These are phyloP conservation scores for Leptoclinus maculatus DNA, from an alignment of 2,797 vertebrate species.

Conservation along the genomic window DNA sequence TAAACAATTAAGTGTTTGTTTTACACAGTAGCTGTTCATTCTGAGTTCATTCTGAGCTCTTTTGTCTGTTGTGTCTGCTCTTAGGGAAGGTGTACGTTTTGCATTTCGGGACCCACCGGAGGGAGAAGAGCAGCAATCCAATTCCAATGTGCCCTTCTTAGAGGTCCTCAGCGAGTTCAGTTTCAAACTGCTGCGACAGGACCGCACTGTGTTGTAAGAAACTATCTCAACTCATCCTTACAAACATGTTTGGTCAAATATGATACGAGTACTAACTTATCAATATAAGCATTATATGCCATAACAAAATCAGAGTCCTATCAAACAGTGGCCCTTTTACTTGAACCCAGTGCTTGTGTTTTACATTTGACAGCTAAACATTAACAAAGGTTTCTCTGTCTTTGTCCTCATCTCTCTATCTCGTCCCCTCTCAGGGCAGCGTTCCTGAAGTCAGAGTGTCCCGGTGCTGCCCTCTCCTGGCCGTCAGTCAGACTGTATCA, in stretches of 20 bases:
- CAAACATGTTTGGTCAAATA: background rate
- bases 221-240: background rate
- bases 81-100: slow-evolving; percentile 90
- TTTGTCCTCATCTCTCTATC: slow-evolving; percentile 49
- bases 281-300: background rate
- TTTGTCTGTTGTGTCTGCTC: slow-evolving; percentile 13
- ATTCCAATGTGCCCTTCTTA: slow-evolving; percentile 87
- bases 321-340: background rate
- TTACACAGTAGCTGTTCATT: background rate
- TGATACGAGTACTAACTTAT: background rate
- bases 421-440: slow-evolving; percentile 51
- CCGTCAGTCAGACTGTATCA: slow-evolving; percentile 68
- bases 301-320: background rate
- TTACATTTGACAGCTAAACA: background rate
- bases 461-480: slow-evolving; percentile 76
- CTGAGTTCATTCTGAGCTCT: background rate
- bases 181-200: slow-evolving; percentile 86
- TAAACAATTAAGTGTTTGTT: background rate
- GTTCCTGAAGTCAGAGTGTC: slow-evolving; percentile 66
- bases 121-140: slow-evolving; percentile 68
- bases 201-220: slow-evolving; percentile 88
- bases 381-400: slow-evolving; percentile 41
- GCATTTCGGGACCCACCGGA: slow-evolving; percentile 77
- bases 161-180: slow-evolving; percentile 93
- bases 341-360: background rate